These are phyloP conservation scores for Cotesia glomerata DNA, from an alignment of 1,140 invertebrate species.

Conservation along the genomic window DNA sequence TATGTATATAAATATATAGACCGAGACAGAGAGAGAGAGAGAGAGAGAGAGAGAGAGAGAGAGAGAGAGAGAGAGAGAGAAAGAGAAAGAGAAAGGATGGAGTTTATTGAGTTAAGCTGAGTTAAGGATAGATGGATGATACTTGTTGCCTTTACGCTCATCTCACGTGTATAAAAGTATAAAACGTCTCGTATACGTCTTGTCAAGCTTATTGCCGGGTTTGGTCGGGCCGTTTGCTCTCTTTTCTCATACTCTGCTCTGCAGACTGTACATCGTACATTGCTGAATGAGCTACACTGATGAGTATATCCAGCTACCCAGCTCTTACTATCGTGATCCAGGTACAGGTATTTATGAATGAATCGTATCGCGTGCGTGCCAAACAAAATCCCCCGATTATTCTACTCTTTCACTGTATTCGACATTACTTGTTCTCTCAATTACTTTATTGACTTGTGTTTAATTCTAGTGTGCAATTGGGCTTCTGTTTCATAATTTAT, in stretches of 20 bases:
- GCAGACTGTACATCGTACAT: not conserved
- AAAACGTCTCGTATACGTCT: no score
- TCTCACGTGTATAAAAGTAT: not conserved
- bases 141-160: not conserved
- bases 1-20: slow-evolving; percentile 3
- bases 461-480: no score
- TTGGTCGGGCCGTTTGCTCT: not conserved
- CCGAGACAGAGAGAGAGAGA: not conserved
- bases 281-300: slow-evolving; percentile 36
- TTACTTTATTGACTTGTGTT: slow-evolving; percentile 33
- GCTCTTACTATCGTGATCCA: no score
- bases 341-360: slow-evolving; percentile 47
- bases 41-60: not conserved
- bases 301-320: not conserved
- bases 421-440: slow-evolving; percentile 38
- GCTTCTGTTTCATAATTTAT: no score
- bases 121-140: not conserved
- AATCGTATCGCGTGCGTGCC: slow-evolving; percentile 50
- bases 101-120: no score
- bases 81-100: not conserved
- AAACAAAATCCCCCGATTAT: not conserved
- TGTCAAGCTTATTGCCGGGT: no score
- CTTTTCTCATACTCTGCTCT: slow-evolving; percentile 23
- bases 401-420: slow-evolving; percentile 26
- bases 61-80: not conserved